phyloP scores from a whole-genome alignment of 2,888 invertebrate species.

The Caradrina clavipalpis region DNA sequence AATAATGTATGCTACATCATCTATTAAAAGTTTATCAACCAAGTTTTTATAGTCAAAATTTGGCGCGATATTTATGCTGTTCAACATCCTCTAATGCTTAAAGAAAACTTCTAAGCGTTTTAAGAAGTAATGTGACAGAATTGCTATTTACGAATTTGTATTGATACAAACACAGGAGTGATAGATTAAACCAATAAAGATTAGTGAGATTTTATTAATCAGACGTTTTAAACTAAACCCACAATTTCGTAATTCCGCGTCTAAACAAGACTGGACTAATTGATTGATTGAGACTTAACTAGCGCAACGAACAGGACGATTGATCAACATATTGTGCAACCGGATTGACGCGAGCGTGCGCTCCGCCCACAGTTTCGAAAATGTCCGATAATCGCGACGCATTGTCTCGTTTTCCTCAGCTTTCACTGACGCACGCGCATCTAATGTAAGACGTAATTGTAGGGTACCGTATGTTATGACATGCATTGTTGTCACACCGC shows the following conservation, averaged over 20 bases:
- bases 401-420: constrained; percentile 77
- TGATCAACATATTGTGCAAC: constrained; percentile 56
- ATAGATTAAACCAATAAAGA: neutral
- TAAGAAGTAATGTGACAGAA: neutral
- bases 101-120: too few species aligned
- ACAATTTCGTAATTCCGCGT: constrained; percentile 17
- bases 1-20: too few species aligned
- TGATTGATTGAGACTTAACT: constrained; percentile 38
- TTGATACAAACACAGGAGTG: neutral
- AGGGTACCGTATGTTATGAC: constrained; percentile 65
- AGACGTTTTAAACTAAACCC: neutral
- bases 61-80: too few species aligned
- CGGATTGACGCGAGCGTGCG: constrained; percentile 47
- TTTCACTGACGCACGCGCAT: constrained; percentile 71
- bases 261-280: constrained; percentile 25
- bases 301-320: constrained; percentile 35
- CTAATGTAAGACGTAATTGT: constrained; percentile 77
- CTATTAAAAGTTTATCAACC: too few species aligned
- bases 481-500: constrained; percentile 67
- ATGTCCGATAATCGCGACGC: constrained; percentile 69
- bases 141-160: neutral
- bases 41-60: too few species aligned
- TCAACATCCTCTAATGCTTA: too few species aligned
- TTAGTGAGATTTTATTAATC: neutral
- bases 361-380: constrained; percentile 73